Conservation (phyloP, 2,797 vertebrate species). For the Hyperoplus lanceolatus region DNA sequence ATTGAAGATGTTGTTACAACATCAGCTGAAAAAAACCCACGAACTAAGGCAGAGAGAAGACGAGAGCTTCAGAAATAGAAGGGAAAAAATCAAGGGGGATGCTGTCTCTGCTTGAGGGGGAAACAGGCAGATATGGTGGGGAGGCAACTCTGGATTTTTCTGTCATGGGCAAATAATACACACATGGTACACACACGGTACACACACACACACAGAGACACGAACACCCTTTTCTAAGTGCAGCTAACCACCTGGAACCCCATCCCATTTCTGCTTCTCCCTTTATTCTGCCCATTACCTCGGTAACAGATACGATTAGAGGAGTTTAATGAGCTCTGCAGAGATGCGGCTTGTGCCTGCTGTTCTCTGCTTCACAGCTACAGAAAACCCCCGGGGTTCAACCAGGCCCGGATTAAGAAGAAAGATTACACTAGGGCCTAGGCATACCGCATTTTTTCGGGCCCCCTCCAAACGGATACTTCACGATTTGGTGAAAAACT, state of each 20-base stretch:
- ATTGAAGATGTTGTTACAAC: conserved; percentile 64
- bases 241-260: conserved; percentile 62
- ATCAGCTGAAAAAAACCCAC: conserved; percentile 54
- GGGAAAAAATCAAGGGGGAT: conserved; percentile 38
- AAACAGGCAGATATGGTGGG: conserved; percentile 49
- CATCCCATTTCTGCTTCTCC: conserved; percentile 50
- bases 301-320: conserved; percentile 75
- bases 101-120: conserved; percentile 54
- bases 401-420: conserved; percentile 26
- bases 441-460: no score
- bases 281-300: conserved; percentile 65
- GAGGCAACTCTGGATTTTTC: conserved; percentile 33
- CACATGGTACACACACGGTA: conserved; percentile 13
- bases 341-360: conserved; percentile 68
- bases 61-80: conserved; percentile 40
- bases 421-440: no score
- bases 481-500: no score
- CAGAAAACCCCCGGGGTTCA: conserved; percentile 64
- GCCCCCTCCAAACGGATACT: no score
- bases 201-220: conserved; percentile 5
- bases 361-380: conserved; percentile 54
- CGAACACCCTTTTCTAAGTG: conserved; percentile 35
- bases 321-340: conserved; percentile 80
- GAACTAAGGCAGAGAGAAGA: conserved; percentile 65
- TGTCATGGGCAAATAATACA: conserved; percentile 28